Evolutionary conservation across 2,888 invertebrate species (phyloP), one percentile per base, ranked within the genome.

Genomic region (Alitta virens): DNA sequence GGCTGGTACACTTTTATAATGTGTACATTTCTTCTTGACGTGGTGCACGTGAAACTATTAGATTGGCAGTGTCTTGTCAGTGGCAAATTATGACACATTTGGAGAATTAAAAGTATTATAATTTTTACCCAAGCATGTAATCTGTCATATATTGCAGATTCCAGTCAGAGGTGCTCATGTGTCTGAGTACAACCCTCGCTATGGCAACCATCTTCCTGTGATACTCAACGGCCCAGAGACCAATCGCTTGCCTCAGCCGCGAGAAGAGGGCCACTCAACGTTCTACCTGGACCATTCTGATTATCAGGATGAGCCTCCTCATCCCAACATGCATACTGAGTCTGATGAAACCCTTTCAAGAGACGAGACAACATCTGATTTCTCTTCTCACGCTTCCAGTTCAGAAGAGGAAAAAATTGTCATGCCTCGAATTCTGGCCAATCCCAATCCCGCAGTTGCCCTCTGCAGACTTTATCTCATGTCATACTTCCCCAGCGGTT

Each of bases 401-500:
- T 18, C 46, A 16, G 46, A 46, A n/a, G 46, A 46, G n/a, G n/a
- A 21, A 7, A 21, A n/a, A n/a, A n/a, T n/a, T 7, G n/a, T 46
- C 18, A n/a, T 46, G 38, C 59, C 59, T n/a, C 38, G 27, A 14
- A 50, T 62, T 23, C 55, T 53, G 14, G 56, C 51, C 40, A 56
- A 59, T 12, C 43, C 56, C 43, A 69, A 70, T 56, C 66, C 69
- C 3, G 66, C 68, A 1, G 60, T 67, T 21, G 59, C 66, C 14
- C 40, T 75, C 27, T 71, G 82, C 27, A 74, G 85, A 9, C 74
- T 85, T 27, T 85, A 84, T 71, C 73, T 82, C 12, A 90, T 98
- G 88, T 94, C 96, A 0, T 99, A 99, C 84, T 94, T 98, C 78
- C 99, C 99, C 0, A 91, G 93, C 68, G 98, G 98, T 0, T 98